Conservation (phyloP, 2,113 vertebrate genomes). For the Ammodytes marinus region DNA sequence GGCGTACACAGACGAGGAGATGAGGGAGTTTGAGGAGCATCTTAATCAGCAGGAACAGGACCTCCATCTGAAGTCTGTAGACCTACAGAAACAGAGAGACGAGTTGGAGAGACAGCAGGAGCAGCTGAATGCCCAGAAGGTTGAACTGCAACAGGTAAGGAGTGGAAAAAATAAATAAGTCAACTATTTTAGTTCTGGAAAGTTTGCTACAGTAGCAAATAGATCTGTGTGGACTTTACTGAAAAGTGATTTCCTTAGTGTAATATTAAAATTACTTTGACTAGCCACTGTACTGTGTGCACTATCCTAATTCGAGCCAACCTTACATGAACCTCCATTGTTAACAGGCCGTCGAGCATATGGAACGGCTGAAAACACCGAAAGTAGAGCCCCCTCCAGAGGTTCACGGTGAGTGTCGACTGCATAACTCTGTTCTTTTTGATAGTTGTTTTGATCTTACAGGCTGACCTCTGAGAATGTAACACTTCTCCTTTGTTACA, state of each 20-base stretch:
- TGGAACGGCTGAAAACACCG: slow-evolving; percentile 93
- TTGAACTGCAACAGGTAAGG: slow-evolving; percentile 92
- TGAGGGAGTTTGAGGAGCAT: slow-evolving; percentile 94
- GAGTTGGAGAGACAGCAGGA: slow-evolving; percentile 93
- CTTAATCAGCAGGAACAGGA: slow-evolving; percentile 91
- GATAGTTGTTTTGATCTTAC: not conserved
- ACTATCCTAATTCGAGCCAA: not conserved
- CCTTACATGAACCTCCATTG: not conserved
- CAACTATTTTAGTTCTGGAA: not conserved
- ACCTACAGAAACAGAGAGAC: slow-evolving; percentile 92
- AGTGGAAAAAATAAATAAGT: not conserved
- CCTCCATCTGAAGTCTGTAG: slow-evolving; percentile 88
- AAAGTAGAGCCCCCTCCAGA: slow-evolving; percentile 85
- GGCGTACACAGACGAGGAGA: slow-evolving; percentile 93
- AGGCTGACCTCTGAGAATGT: not conserved
- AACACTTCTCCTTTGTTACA: slow-evolving; percentile 43
- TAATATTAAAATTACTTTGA: not conserved
- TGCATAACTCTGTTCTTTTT: not conserved
- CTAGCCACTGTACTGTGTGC: not conserved
- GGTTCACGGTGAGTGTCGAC: slow-evolving; percentile 80
- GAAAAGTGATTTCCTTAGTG: not conserved
- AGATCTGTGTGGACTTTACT: not conserved
- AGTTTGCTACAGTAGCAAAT: not conserved
- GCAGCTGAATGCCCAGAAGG: slow-evolving; percentile 93
- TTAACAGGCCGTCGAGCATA: slow-evolving; percentile 91